phyloP scores from a whole-genome alignment of 1,140 invertebrate genomes.

The Aphelenchoides avenae region DNA sequence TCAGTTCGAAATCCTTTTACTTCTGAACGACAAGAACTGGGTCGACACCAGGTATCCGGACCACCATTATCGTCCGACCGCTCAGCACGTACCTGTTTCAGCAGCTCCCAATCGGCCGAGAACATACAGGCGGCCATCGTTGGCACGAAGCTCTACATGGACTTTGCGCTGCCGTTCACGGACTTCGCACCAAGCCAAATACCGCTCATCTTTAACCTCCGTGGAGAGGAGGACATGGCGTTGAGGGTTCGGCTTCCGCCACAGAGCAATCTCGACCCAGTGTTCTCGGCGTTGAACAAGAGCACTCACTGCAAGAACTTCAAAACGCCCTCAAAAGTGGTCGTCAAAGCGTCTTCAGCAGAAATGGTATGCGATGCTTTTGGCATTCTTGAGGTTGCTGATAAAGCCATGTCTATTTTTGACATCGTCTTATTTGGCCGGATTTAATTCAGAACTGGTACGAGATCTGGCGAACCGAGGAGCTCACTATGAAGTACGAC shows the following conservation, averaged over 20 bases:
- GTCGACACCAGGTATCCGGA: slow-evolving; percentile 68
- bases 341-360: background rate
- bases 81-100: slow-evolving; percentile 1
- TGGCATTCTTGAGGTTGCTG: background rate
- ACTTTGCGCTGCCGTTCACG: slow-evolving; percentile 46
- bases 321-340: slow-evolving; percentile 18
- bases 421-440: background rate
- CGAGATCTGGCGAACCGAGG: slow-evolving; percentile 52
- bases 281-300: slow-evolving; percentile 29
- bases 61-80: background rate
- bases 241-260: slow-evolving; percentile 40
- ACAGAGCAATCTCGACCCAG: slow-evolving; percentile 38
- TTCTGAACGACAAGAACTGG: slow-evolving; percentile 97
- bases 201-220: slow-evolving; percentile 39
- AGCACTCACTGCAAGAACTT: slow-evolving; percentile 13
- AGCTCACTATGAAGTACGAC: slow-evolving; percentile 37
- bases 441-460: slow-evolving; percentile 31
- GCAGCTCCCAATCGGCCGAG: slow-evolving; percentile 35
- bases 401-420: background rate
- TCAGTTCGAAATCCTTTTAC: slow-evolving; percentile 82
- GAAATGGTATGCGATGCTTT: background rate
- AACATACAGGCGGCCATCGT: slow-evolving; percentile 50
- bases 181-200: slow-evolving; percentile 51
- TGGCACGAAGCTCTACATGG: slow-evolving; percentile 46
- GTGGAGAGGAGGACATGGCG: slow-evolving; percentile 41